Evolutionary conservation across 2,888 invertebrate species (phyloP).

Genomic region (Erebia palarica): DNA sequence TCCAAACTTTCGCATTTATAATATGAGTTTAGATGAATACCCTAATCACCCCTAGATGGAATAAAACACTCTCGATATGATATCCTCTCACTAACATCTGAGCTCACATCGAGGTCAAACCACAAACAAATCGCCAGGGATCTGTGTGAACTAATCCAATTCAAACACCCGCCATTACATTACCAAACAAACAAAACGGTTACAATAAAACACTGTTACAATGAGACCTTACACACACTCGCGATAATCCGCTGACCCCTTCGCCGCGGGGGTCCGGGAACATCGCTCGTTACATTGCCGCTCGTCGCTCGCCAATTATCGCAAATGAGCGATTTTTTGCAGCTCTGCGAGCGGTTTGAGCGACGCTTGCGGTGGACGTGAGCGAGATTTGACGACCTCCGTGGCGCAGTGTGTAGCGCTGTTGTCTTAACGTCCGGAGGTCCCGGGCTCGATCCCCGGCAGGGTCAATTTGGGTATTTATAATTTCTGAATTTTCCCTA

Average conservation of each 20-base stretch:
- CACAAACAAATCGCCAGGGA: background rate
- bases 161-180: constrained; percentile 12
- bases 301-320: constrained; percentile 37
- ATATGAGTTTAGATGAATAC: background rate
- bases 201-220: constrained; percentile 8
- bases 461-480: too few species aligned
- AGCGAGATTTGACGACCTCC: too few species aligned
- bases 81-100: too few species aligned
- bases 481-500: too few species aligned
- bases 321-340: constrained; percentile 29
- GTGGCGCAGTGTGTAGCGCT: too few species aligned
- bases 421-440: too few species aligned
- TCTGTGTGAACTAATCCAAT: constrained; percentile 20
- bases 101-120: background rate
- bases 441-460: too few species aligned
- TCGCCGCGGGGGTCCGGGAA: constrained; percentile 66
- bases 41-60: background rate
- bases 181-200: constrained; percentile 6
- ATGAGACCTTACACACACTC: constrained; percentile 4
- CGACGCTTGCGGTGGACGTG: constrained; percentile 17
- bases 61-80: too few species aligned
- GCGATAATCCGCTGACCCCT: background rate
- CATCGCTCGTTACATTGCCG: constrained; percentile 54
- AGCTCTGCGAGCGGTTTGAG: constrained; percentile 38
- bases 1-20: too few species aligned